Base-by-base conservation (phyloP, 2,888 invertebrate species). In the Pristionchus entomophagus region DNA sequence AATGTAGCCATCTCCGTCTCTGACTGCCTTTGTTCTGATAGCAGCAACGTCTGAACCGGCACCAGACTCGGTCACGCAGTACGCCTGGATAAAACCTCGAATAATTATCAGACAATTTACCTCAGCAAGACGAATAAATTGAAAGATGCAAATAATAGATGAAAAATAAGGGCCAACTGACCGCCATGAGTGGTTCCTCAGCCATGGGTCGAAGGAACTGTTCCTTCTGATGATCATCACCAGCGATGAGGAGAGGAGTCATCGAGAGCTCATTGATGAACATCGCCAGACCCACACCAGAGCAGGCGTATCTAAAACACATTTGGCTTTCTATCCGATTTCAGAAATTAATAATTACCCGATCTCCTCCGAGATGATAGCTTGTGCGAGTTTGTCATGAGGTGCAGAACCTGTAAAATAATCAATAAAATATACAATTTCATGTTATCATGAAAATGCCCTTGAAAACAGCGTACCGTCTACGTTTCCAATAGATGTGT, bases 11-110 rank as follows among this genome's bases (percentile, higher is more conserved):
- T 95, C 94, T 89, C 97, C 92, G 84, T 91, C 91, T 89, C 91
- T 92, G 92, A 96, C 98, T 0, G 98, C 98, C 90, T 95, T 96
- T 0, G 98, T 98, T 94, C 96, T 97, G 38, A 97, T 95, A 12
- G 96, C 97, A 35, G 96, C 96, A 0, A 99, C 99, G 94, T 99
- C 99, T 0, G 98, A 98, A 0, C 99, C 99, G 0, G 97, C 97
- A 0, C 96, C 96, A 0, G 99, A 98, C 94, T 99, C 99, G 0
- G 98, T 98, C 32, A 98, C 98, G 93, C 97, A 96, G 93, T 98
- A 99, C 0, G 97, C 89, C 92, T 92, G 85, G 86, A n/a, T 17
- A n/a, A 22, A 5, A 56, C 22, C 5, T 6, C 22, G 19, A 17
- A 56, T 56, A 56, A 56, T 56, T 56, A 56, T 56, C 49, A 49